A percentile compares a stretch with the other conserved stretches of the same genome.
Evolutionary conservation across 2,797 vertebrate genomes (phyloP).

Genomic region (Acipenser transmontanus): DNA sequence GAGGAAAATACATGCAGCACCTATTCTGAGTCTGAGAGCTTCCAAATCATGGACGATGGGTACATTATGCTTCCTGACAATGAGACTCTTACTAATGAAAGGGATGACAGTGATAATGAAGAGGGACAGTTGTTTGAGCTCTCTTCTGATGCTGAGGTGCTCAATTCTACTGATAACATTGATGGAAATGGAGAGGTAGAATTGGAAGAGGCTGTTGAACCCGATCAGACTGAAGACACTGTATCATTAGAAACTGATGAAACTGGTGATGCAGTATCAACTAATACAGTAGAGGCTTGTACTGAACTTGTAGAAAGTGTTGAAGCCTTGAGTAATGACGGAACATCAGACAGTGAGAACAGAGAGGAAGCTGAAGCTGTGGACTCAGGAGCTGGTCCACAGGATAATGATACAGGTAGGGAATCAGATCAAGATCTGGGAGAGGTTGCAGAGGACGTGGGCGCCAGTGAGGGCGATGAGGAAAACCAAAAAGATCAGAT

Average conservation of each 20-base stretch:
- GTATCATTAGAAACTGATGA: constrained; percentile 40
- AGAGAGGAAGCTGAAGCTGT: constrained; percentile 17
- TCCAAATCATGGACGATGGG: constrained; percentile 34
- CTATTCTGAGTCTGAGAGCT: constrained; percentile 37
- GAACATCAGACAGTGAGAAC: constrained; percentile 17
- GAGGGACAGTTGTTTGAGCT: constrained; percentile 22
- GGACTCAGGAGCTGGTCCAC: constrained; percentile 14
- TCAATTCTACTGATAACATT: constrained; percentile 23
- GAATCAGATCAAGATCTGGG: constrained; percentile 24
- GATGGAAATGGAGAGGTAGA: constrained; percentile 24
- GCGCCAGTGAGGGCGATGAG: constrained; percentile 12
- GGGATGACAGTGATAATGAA: constrained; percentile 31
- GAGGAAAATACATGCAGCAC: constrained; percentile 37
- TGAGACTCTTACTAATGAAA: constrained; percentile 25
- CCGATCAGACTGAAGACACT: constrained; percentile 32
- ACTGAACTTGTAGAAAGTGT: constrained; percentile 48
- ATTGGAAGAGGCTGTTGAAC: constrained; percentile 29
- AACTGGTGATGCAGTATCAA: constrained; percentile 44
- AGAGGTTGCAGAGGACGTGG: constrained; percentile 29
- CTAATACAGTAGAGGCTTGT: constrained; percentile 41
- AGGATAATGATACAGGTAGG: constrained; percentile 26
- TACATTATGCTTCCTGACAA: constrained; percentile 39
- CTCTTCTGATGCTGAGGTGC: constrained; percentile 16
- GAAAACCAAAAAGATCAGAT: constrained; percentile 12
- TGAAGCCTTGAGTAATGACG: constrained; percentile 38